phyloP scores from a whole-genome alignment of 2,797 vertebrate genomes.

The Silurus aristotelis region DNA sequence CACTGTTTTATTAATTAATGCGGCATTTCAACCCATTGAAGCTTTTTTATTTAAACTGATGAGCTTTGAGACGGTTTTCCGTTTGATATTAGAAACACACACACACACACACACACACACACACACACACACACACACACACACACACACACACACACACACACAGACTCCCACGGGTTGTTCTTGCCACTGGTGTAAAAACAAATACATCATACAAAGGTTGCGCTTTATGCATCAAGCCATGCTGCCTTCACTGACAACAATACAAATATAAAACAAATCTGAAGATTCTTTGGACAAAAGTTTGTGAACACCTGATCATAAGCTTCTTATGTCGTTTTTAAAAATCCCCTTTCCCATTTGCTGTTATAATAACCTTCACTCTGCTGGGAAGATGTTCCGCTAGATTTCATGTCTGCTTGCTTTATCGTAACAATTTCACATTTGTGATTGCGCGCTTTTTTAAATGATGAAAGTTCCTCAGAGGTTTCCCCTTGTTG shows the following conservation, averaged over 20 bases:
- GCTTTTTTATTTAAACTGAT: not conserved
- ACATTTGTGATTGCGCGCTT: not conserved
- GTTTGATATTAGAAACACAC: not conserved
- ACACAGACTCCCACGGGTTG: not conserved
- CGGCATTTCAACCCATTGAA: not conserved
- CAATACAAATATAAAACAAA: not conserved
- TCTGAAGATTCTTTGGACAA: too few relatives aligned
- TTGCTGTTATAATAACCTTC: too few relatives aligned
- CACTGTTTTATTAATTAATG: not conserved
- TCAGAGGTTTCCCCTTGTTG: not conserved
- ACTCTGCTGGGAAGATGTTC: too few relatives aligned
- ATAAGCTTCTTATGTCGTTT: too few relatives aligned
- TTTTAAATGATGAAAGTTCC: not conserved
- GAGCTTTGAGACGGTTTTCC: not conserved
- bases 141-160: too few relatives aligned
- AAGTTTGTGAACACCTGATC: too few relatives aligned
- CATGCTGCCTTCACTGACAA: not conserved
- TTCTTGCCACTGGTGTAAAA: not conserved
- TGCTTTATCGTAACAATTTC: not conserved
- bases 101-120: too few relatives aligned
- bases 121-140: too few relatives aligned
- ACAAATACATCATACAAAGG: not conserved
- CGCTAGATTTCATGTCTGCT: not conserved
- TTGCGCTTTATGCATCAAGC: not conserved
- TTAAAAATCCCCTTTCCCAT: too few relatives aligned